Conservation (phyloP, 2,888 invertebrate species). For the Gymnosoma rotundatum region DNA sequence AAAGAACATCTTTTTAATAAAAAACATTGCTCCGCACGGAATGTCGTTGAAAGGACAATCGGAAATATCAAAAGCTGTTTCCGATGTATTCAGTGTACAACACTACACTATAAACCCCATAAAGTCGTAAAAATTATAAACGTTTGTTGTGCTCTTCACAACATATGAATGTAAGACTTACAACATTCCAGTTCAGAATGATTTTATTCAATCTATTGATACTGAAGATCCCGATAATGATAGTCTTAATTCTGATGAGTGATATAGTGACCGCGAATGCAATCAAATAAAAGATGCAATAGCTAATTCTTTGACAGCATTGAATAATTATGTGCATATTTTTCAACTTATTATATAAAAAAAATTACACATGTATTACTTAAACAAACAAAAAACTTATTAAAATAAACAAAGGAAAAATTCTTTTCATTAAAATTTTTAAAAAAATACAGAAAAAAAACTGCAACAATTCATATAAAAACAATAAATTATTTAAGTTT, state of each 20-base stretch:
- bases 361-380: too few species aligned
- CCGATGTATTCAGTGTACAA: slow-evolving; percentile 19
- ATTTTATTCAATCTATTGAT: background rate
- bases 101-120: slow-evolving; percentile 19
- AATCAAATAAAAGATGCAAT: background rate
- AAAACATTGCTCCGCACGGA: slow-evolving; percentile 12
- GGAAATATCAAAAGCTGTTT: slow-evolving; percentile 16
- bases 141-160: slow-evolving; percentile 18
- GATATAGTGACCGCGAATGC: too few species aligned
- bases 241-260: background rate
- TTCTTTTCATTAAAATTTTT: background rate
- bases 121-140: slow-evolving; percentile 29
- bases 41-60: background rate
- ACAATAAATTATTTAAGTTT: too few species aligned
- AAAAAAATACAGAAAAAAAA: too few species aligned
- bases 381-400: background rate
- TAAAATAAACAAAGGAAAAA: slow-evolving; percentile 5
- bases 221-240: background rate
- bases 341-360: too few species aligned
- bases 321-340: too few species aligned
- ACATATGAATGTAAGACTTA: slow-evolving; percentile 9
- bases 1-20: slow-evolving; percentile 33
- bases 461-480: too few species aligned
- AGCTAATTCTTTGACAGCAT: background rate
- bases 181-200: background rate